Evolutionary conservation across 2,797 vertebrate genomes (phyloP), one percentile per base, ranked within the genome.

Genomic region (Mormyrops boulengeri): DNA sequence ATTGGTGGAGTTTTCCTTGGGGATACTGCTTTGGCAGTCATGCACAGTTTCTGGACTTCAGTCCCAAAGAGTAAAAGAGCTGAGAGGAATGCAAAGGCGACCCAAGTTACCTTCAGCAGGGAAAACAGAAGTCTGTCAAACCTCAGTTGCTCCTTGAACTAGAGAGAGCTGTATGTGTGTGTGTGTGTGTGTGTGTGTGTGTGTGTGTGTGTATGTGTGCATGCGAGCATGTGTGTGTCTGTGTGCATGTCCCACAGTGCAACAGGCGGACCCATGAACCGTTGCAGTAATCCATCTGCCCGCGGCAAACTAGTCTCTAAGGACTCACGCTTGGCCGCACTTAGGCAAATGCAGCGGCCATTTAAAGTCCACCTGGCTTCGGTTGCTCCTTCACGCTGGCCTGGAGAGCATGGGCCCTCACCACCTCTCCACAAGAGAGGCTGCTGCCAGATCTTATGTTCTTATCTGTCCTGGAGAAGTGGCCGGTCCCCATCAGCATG

Each of bases 261-360:
- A 90, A 87, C 87, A 57, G 30, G 88, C 88, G 44, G 52, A 55
- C 5, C 49, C 30, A 89, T 26, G n/a, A 30, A 14, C 49, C 30
- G 7, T 82, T 73, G 66, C 73, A n/a, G 73, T 55, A 55, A 80
- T 53, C 9, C n/a, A 30, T 50, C 6, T 90, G 88, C 89, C 89
- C 69, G 87, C 38, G 66, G 82, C 87, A 88, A 82, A 90, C 44
- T 49, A 26, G 84, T 89, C 86, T 50, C 82, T 73, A 5, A 85
- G 49, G 90, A 49, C 85, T 34, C 55, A 52, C 88, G 88, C 82
- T 91, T 90, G 69, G 73, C 57, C 82, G 88, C 85, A 87, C 85
- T 88, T 84, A 89, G 89, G 87, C 88, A 84, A 60, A 88, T 89
- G 19, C 88, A 49, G 12, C 9, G 47, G 73, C 30, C 52, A 44